Base-by-base conservation (phyloP, 1,140 invertebrate species). In the Leptinotarsa defecta region DNA sequence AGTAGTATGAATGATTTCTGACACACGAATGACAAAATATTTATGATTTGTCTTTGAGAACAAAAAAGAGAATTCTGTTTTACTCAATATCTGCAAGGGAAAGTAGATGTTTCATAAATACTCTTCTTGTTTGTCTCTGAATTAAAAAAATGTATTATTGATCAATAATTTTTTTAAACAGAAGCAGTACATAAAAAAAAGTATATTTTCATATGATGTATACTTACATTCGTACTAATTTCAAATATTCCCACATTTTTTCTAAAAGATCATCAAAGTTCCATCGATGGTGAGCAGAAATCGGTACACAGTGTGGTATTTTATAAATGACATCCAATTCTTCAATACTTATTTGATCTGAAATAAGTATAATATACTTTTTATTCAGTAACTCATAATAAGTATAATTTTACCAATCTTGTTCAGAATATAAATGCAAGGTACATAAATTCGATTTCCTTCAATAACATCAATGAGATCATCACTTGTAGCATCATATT, bases 221-320 rank as follows among this genome's bases (percentile, higher is more conserved):
- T 68, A 76, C 78, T 81, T 90, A 98, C 93, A 99, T 98, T 88
- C 98, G 89, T 63, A 98, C 92, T 11, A 99, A 89, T 85, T 94
- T 94, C 17, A 99, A 87, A 85, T 99, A 99, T 77, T 97, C 93
- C 98, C 98, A 99, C 94, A 99, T 98, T 86, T 97, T 98, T 86
- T 99, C 98, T 17, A 99, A 86, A 68, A 99, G 87, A 87, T 99
- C 98, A 87, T 99, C 98, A 87, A 99, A 99, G 86, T 99, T 99
- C 98, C 98, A 99, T 84, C 96, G 96, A 86, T 99, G 98, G 89
- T 99, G 98, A 71, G 98, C 98, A 72, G 98, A 99, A 78, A 99
- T 99, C 0, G 98, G 98, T 15, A 99, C 97, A 85, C 96, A 98
- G 86, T 99, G 98, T 3, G 98, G 98, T 85, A 99, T 98, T 89